Base-by-base conservation (phyloP, 2,888 invertebrate species). In the Temnothorax rugatulus region DNA sequence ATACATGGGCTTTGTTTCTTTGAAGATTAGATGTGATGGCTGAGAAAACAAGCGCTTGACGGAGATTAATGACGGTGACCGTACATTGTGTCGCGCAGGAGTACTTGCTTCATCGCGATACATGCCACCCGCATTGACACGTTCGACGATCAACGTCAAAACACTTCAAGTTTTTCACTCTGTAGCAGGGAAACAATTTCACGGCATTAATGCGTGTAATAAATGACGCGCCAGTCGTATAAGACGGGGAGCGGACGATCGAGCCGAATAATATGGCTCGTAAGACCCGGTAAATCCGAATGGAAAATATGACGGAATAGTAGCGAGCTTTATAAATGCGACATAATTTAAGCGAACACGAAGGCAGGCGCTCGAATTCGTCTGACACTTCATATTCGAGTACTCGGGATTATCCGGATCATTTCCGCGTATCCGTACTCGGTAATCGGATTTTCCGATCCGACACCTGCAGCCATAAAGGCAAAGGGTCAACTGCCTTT, bases 121-220 rank as follows among this genome's bases (percentile, higher is more conserved):
- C 79, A 59, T 18, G 73, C 50, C 73, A 50, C 25, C 73, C n/a
- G 38, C 73, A 81, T 81, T 59, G 79, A 81, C 73, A 81, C 73
- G 73, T 81, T 81, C 79, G 79, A 71, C 73, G 79, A 81, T 79
- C 79, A 79, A 79, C 73, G 79, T 79, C 79, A 79, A 59, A 71
- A 59, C 59, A 50, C 79, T 59, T 79, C 25, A 47, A 79, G 73
- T 79, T 81, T 81, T 81, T 81, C 59, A 47, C 57, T 69, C 29
- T 5, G 57, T 29, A 41, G 34, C 71, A 38, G 54, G 18, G 21
- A 59, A 81, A 73, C 79, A 81, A 73, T 73, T 73, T 71, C 79
- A 47, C 79, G 73, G 73, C 50, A 29, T 61, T 73, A 73, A 81
- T 50, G 73, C 79, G 73, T 5, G 2, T 81, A 73, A 81, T 73